Evolutionary conservation across 2,797 vertebrate genomes (phyloP), one percentile per base, ranked within the genome.

Genomic region (Urophycis tenuis): DNA sequence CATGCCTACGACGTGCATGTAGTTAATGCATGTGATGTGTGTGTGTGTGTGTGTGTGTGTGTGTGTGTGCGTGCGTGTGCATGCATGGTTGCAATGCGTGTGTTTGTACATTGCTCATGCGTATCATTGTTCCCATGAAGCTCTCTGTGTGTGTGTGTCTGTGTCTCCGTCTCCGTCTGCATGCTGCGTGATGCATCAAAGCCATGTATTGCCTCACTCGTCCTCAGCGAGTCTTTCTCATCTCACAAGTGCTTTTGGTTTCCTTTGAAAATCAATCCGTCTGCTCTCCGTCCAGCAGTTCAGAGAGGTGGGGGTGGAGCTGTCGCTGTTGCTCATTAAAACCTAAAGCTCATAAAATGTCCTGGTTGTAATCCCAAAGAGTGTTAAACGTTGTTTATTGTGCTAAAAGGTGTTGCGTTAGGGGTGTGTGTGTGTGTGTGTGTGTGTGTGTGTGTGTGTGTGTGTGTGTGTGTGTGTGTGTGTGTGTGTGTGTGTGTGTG

Each of bases 381-480:
- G 22, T n/a, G 53, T 60, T 60, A 60, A 60, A 60, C 7, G 8
- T n/a, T n/a, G 8, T n/a, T 60, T 60, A 60, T 60, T 60, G n/a
- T 60, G 9, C 8, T 60, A 25, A 53, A 60, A 60, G 53, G 53
- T 45, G n/a, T n/a, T n/a, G n/a, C n/a, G n/a, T n/a, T n/a, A n/a
- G n/a, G n/a, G n/a, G 39, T 53, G 11, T 36, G 19, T 75, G 78
- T 75, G 41, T 75, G 73, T 74, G 41, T 45, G 45, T 64, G 29
- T 34, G 33, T 74, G 77, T 75, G 39, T 75, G 72, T 74, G 34
- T 39, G 39, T 53, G 25, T 33, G 32, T 74, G 77, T 75, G 36
- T 75, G 72, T 73, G n/a, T n/a, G n/a, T n/a, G 39, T 39, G 39
- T 53, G 25, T 34, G 33, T 74, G 77, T 75, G 39, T 75, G 72